Base-by-base conservation (phyloP, 2,888 invertebrate genomes). In the Homarus gammarus region DNA sequence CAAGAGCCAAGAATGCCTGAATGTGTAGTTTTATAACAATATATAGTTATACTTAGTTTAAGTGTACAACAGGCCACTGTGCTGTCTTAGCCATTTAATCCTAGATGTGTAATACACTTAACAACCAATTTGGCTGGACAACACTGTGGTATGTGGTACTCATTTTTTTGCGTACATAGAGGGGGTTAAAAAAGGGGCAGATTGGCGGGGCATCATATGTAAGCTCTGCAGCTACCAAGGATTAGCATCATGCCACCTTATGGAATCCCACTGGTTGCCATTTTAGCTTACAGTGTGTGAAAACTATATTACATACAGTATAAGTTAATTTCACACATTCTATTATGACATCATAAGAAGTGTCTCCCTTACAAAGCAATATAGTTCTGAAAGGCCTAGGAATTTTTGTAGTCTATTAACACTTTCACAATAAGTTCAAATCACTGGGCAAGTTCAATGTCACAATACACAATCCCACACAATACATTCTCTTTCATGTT, bases 381-480 rank as follows among this genome's bases (percentile, higher is more conserved):
- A 64, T 33, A 75, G 75, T 77, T 64, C 36, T 75, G 56, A 73
- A 87, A 61, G 72, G 82, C 82, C 49, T 81, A 70, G 61, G 68
- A 86, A 73, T 75, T 77, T 72, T 83, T 68, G 61, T 61, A 82
- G 56, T 88, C 38, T 77, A 68, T 77, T 56, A 83, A 88, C 82
- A 68, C 75, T 38, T 75, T 82, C 81, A 87, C 64, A 82, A 44
- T 44, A 72, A 72, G 82, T 82, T 82, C 72, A 82, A 82, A 70
- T 87, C 81, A 82, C 87, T 87, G 87, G 81, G 81, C 82, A 81
- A 73, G 87, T 77, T 82, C 81, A 84, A 56, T 38, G 70, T 81
- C 81, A 81, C 82, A 87, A 82, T 70, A 87, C 87, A 87, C 87
- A 87, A 87, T 75, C 78, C 87, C 81, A 82, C 87, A 82, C 81